phyloP scores from a whole-genome alignment of 2,888 invertebrate species.

The Sarcophaga caerulescens region DNA sequence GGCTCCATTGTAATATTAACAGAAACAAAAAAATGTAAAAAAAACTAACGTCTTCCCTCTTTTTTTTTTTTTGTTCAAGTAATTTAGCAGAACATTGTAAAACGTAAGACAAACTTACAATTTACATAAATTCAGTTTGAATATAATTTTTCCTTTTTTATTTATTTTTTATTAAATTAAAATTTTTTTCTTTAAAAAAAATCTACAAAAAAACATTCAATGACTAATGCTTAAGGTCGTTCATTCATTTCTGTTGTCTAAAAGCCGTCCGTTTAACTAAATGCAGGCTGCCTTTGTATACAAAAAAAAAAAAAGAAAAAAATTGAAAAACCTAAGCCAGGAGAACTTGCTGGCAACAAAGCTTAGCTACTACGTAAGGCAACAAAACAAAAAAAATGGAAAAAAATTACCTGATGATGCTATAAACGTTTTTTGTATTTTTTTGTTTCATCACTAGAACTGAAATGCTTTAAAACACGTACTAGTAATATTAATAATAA shows the following conservation, averaged over 20 bases:
- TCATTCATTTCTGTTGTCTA: conserved; percentile 44
- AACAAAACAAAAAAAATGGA: neutral
- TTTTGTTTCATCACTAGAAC: neutral
- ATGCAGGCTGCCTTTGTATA: conserved; percentile 26
- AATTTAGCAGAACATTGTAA: conserved; percentile 7
- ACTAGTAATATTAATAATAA: conserved; percentile 34
- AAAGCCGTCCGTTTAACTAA: conserved; percentile 16
- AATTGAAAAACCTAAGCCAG: neutral
- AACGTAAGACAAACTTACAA: conserved; percentile 14
- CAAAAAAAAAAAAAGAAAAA: neutral
- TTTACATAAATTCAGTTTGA: conserved; percentile 57
- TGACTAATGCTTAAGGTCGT: conserved; percentile 68
- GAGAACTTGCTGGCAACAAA: neutral
- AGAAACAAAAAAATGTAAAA: neutral
- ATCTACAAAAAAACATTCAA: conserved; percentile 23
- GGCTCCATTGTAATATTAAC: conserved; percentile 49
- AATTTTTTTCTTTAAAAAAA: neutral
- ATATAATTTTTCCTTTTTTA: conserved; percentile 12
- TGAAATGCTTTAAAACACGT: conserved; percentile 64
- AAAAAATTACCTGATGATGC: conserved; percentile 42
- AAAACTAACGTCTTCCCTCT: conserved; percentile 55
- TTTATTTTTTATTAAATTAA: conserved; percentile 45
- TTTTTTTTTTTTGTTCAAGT: neutral
- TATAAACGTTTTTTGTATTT: conserved; percentile 37
- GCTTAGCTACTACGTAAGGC: neutral